A percentile compares a stretch with the other conserved stretches of the same genome.
phyloP scores from a whole-genome alignment of 1,140 invertebrate genomes.

The Pectinophora gossypiella region DNA sequence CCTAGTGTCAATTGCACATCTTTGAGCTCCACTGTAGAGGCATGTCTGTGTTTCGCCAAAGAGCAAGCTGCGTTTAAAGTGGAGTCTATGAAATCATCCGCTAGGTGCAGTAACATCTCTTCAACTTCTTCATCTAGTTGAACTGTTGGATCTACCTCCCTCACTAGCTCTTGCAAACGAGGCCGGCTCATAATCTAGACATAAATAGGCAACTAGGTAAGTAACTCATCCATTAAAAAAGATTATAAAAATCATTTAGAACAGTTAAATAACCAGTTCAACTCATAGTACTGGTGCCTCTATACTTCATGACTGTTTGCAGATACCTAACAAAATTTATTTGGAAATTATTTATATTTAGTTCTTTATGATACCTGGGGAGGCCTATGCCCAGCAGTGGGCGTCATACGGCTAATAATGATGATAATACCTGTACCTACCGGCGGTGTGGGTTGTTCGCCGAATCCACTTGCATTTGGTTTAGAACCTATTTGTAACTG shows the following conservation, averaged over 20 bases:
- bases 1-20: conserved; percentile 96
- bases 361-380: too few species aligned
- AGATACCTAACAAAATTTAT: too few species aligned
- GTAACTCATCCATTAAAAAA: too few species aligned
- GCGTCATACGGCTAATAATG: too few species aligned
- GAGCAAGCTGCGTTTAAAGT: conserved; percentile 91
- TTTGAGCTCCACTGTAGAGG: conserved; percentile 92
- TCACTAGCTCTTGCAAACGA: conserved; percentile 91
- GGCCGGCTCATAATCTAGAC: conserved; percentile 84
- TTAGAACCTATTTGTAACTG: conserved; percentile 48
- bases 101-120: conserved; percentile 92
- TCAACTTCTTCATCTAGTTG: conserved; percentile 98
- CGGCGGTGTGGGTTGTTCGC: conserved; percentile 38
- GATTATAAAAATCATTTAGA: too few species aligned
- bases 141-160: conserved; percentile 95
- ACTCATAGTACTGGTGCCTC: too few species aligned
- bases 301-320: too few species aligned
- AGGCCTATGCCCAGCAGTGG: too few species aligned
- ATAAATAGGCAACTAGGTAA: too few species aligned
- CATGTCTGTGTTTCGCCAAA: conserved; percentile 94
- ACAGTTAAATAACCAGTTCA: too few species aligned
- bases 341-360: too few species aligned
- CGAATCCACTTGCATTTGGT: conserved; percentile 36
- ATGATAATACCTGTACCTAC: too few species aligned
- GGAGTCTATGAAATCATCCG: conserved; percentile 97